Base-by-base conservation (phyloP, 2,113 vertebrate species). In the Syrrhaptes paradoxus region DNA sequence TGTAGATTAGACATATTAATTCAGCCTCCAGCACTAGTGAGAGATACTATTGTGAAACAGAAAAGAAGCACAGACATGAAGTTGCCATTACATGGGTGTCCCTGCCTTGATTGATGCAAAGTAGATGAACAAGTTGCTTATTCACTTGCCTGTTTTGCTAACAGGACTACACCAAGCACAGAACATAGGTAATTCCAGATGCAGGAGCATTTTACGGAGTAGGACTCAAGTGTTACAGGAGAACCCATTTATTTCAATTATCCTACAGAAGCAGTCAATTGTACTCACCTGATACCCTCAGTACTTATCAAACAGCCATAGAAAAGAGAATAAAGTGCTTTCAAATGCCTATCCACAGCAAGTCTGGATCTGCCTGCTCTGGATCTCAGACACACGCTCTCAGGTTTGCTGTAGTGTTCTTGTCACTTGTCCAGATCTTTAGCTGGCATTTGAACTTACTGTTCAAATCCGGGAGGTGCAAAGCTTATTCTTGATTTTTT, bases 171-270 rank as follows among this genome's bases (percentile, higher is more conserved):
- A 34, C 19, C 9, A 28, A 67, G 20, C 41, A 58, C 31, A 90
- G 34, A 67, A 5, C 17, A 18, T 24, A 2, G 0, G 3, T 24
- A 62, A 38, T 11, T 73, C 11, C 34, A 51, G 28, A 28, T 34
- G 9, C 3, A 62, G 8, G 34, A 17, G 8, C 13, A 49, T 77
- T 67, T 55, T 38, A 45, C 0, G 2, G 34, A 61, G 62, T 7
- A 85, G 17, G 24, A 57, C 17, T 41, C 17, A 28, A 34, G 7
- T 0, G 0, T 11, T 78, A 20, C 9, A 38, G 22, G 6, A 55
- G 3, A 72, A 45, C 3, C 4, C 13, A 10, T 67, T 49, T 86
- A n/a, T 36, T 72, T 81, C 51, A 61, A 16, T 22, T 57, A 20
- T 31, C 6, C 22, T 77, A 31, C 11, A 29, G 22, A 4, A 54